Base-by-base conservation (phyloP, 2,113 vertebrate species). In the Heterocephalus glaber region DNA sequence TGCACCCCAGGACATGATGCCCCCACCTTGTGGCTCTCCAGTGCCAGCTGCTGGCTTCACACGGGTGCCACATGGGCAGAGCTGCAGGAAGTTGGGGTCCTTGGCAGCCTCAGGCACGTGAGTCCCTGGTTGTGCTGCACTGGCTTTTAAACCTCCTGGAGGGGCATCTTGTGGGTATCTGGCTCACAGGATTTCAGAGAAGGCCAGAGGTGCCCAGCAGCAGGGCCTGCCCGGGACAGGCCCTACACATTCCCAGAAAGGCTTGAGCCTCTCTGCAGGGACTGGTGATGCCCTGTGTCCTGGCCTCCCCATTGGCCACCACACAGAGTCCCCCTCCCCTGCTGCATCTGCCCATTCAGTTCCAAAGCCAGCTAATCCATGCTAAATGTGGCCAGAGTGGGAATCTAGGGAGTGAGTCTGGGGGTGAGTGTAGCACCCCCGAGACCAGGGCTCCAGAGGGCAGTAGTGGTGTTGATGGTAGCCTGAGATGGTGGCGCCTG, bases 401-500 rank as follows among this genome's bases (percentile, higher is more conserved):
- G 58, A 41, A 58, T 12, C 5, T 28, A 63, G 28, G 11, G 28
- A 3, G 47, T 3, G 28, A 3, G 9, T 30, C 1, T 3, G 8
- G 2, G 6, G 54, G 24, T 33, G 61, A 0, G 30, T 3, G 7
- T 19, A 28, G 22, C 2, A 14, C 28, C 3, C 4, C 1, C 9
- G n/a, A 0, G 13, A 20, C 60, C 24, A 30, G 12, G 35, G 11
- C 38, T 70, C 19, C 56, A 8, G 19, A 12, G 16, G 7, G 9
- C 7, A 20, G 30, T 49, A 38, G 60, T 16, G 17, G 41, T 0
- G 26, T 38, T 0, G 6, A 19, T 1, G 2, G 1, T 1, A 1
- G 0, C 2, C 74, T 33, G 1, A 12, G 38, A 65, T 22, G 3
- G 41, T 0, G 1, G 1, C 1, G 13, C 38, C 28, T 0, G 47